phyloP scores from a whole-genome alignment of 2,888 invertebrate species.

The Zonitis immaculata region DNA sequence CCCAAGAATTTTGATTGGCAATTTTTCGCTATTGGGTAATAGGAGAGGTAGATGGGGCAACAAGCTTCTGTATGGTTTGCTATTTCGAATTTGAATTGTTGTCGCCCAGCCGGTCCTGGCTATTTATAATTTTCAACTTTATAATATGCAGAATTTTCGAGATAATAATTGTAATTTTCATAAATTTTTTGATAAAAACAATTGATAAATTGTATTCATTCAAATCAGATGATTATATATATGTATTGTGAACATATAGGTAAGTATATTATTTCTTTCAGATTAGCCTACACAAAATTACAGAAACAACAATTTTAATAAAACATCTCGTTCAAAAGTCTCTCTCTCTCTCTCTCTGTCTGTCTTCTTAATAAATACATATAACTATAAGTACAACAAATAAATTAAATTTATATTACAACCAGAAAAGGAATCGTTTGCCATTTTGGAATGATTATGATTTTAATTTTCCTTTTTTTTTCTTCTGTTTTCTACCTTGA shows the following conservation, averaged over 20 bases:
- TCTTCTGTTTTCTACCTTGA: background rate
- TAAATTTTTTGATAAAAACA: conserved; percentile 28
- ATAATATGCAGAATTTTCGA: conserved; percentile 15
- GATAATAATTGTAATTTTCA: conserved; percentile 27
- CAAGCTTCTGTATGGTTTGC: too few relatives aligned
- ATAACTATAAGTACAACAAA: background rate
- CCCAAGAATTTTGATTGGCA: too few relatives aligned
- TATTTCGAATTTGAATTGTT: too few relatives aligned
- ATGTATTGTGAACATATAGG: background rate
- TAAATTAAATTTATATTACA: background rate
- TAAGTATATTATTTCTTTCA: background rate
- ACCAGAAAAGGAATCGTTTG: background rate
- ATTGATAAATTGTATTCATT: conserved; percentile 30
- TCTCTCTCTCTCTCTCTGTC: too few relatives aligned
- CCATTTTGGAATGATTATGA: background rate
- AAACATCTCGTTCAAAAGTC: background rate
- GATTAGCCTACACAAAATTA: background rate
- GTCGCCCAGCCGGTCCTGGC: too few relatives aligned
- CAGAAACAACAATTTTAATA: background rate
- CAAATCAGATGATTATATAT: conserved; percentile 24
- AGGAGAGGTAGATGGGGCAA: too few relatives aligned
- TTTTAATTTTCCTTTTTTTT: background rate
- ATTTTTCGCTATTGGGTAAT: too few relatives aligned
- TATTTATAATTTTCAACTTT: too few relatives aligned
- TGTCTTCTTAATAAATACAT: too few relatives aligned